Conservation (phyloP, 2,113 vertebrate species). For the Lophura nycthemera region DNA sequence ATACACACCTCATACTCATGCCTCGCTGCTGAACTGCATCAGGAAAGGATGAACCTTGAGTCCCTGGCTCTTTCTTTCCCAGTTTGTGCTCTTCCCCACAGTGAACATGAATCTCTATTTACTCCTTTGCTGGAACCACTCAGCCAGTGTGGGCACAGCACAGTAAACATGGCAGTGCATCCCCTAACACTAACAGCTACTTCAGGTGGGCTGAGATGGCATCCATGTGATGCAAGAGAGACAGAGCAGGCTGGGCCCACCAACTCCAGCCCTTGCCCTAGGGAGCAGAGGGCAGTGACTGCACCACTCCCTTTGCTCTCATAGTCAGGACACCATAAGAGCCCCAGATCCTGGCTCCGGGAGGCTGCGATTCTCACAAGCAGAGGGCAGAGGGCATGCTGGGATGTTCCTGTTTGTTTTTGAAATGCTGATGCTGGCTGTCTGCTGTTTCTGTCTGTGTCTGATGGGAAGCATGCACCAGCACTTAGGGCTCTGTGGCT, state of each 20-base stretch:
- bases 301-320: background rate
- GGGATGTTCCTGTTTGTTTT: background rate
- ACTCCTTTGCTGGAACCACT: background rate
- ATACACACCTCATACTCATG: background rate
- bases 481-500: background rate
- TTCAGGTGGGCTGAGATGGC: rapidly evolving
- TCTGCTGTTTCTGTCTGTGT: background rate
- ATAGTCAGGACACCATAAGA: background rate
- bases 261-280: background rate
- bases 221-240: rapidly evolving
- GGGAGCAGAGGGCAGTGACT: background rate
- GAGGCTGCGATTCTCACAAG: background rate
- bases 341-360: background rate
- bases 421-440: rapidly evolving
- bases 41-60: background rate
- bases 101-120: background rate
- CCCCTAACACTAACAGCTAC: rapidly evolving
- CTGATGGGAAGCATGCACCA: background rate
- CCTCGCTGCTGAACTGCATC: background rate
- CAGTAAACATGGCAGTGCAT: rapidly evolving
- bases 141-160: background rate
- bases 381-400: background rate
- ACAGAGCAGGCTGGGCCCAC: background rate
- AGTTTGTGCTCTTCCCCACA: background rate
- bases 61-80: background rate